Evolutionary conservation across 2,888 invertebrate genomes (phyloP).

Genomic region (Octodonta nipae): DNA sequence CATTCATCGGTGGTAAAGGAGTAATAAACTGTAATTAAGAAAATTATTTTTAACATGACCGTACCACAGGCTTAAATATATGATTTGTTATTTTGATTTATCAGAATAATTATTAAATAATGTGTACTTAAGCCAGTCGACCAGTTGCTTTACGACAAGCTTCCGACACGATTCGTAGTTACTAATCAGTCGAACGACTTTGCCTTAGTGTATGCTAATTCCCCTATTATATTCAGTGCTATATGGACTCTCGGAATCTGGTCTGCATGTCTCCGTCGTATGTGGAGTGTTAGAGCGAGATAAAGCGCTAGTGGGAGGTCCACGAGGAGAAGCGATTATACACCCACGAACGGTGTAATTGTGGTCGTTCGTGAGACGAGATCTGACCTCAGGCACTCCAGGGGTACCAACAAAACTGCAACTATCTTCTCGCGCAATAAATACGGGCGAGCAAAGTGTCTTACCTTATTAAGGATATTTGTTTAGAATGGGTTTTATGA

Average conservation of each 20-base stretch:
- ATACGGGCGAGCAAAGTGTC: constrained; percentile 7
- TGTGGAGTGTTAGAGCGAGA: constrained; percentile 18
- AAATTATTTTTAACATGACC: constrained; percentile 34
- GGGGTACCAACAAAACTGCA: constrained; percentile 28
- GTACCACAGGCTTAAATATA: constrained; percentile 33
- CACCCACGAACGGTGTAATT: constrained; percentile 37
- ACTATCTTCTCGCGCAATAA: constrained; percentile 12
- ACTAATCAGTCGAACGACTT: constrained; percentile 15
- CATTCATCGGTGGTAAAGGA: constrained; percentile 21
- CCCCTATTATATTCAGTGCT: constrained; percentile 38
- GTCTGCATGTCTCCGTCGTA: constrained; percentile 12
- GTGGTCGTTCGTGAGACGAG: constrained; percentile 35
- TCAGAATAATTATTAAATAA: constrained; percentile 40
- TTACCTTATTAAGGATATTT: constrained; percentile 5
- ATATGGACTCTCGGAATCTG: constrained; percentile 27
- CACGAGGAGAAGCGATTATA: constrained; percentile 33
- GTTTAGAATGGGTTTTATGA: neutral
- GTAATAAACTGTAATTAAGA: constrained; percentile 37
- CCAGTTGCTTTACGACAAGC: constrained; percentile 15
- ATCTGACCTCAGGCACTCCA: constrained; percentile 32
- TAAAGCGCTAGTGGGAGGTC: constrained; percentile 19
- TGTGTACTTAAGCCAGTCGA: constrained; percentile 31
- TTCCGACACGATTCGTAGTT: constrained; percentile 6
- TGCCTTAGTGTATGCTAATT: constrained; percentile 35
- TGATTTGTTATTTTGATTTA: constrained; percentile 39